Evolutionary conservation across 2,797 vertebrate species (phyloP).

Genomic region (Lates japonicus): DNA sequence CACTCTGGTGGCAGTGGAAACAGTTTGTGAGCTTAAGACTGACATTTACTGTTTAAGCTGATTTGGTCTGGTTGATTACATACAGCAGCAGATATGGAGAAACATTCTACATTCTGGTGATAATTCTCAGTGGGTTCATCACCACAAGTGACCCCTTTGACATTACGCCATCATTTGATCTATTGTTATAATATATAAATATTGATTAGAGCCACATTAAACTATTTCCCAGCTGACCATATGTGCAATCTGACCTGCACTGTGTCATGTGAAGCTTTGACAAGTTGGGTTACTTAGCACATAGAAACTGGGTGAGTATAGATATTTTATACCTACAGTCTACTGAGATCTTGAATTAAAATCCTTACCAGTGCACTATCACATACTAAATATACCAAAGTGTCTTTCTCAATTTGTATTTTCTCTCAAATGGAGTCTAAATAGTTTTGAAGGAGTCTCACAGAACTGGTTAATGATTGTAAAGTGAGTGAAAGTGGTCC

Average conservation of each 20-base stretch:
- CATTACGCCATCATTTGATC: conserved; percentile 1
- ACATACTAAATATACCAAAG: conserved; percentile 2
- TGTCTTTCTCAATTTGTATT: conserved; percentile 21
- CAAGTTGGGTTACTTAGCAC: conserved; percentile 3
- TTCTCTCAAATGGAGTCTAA: conserved; percentile 42
- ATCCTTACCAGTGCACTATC: conserved; percentile 14
- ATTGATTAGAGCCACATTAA: conserved; percentile 40
- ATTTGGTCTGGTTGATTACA: not conserved
- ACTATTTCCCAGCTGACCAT: conserved; percentile 27
- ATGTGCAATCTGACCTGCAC: conserved; percentile 26
- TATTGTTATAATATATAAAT: conserved; percentile 13
- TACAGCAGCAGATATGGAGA: not conserved
- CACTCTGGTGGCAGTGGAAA: no score
- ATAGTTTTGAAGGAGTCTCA: conserved; percentile 33
- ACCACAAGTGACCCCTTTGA: not conserved
- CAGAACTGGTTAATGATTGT: conserved; percentile 43
- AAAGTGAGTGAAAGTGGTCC: conserved; percentile 37
- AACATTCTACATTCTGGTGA: not conserved
- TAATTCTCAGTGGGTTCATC: conserved; percentile 4
- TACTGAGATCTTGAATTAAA: conserved; percentile 38
- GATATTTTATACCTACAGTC: conserved; percentile 37
- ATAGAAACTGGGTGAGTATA: conserved; percentile 17
- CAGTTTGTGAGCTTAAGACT: no score
- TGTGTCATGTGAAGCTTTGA: conserved; percentile 19
- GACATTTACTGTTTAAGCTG: no score